phyloP scores from a whole-genome alignment of 2,797 vertebrate species.

The Bovichtus diacanthus region DNA sequence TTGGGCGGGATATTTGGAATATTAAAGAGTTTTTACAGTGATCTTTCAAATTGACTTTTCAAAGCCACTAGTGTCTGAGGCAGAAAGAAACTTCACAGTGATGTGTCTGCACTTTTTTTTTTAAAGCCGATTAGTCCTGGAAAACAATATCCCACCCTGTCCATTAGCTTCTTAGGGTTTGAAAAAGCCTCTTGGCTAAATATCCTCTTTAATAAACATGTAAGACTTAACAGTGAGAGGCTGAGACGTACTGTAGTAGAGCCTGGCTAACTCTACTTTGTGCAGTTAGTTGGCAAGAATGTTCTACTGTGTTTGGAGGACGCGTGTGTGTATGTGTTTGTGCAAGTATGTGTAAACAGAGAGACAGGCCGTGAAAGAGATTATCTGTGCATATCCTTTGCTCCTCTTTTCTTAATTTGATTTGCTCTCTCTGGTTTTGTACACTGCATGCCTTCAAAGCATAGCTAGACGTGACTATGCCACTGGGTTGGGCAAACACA shows the following conservation, averaged over 20 bases:
- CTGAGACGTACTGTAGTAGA: conserved; percentile 44
- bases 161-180: conserved; percentile 69
- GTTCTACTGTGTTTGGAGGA: conserved; percentile 13
- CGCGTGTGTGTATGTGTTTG: conserved; percentile 2
- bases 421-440: not conserved
- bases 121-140: conserved; percentile 68
- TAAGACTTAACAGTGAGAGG: conserved; percentile 66
- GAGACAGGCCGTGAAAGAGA: not conserved
- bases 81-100: conserved; percentile 4
- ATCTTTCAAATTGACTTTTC: not conserved
- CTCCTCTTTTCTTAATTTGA: not conserved
- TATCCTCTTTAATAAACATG: conserved; percentile 80
- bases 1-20: not conserved
- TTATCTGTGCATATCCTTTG: not conserved
- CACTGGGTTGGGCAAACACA: conserved; percentile 6
- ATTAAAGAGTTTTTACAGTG: not conserved
- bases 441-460: not conserved
- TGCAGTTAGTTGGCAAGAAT: conserved; percentile 52
- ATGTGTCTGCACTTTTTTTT: conserved; percentile 21
- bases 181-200: conserved; percentile 80
- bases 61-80: not conserved
- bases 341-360: not conserved
- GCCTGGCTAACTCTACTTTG: conserved; percentile 64
- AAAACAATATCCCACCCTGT: conserved; percentile 66
- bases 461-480: not conserved